Percentiles rank a stretch among this genome's conserved stretches.
Evolutionary conservation across 2,888 invertebrate genomes (phyloP).

Genomic region (Lobophora halterata): DNA sequence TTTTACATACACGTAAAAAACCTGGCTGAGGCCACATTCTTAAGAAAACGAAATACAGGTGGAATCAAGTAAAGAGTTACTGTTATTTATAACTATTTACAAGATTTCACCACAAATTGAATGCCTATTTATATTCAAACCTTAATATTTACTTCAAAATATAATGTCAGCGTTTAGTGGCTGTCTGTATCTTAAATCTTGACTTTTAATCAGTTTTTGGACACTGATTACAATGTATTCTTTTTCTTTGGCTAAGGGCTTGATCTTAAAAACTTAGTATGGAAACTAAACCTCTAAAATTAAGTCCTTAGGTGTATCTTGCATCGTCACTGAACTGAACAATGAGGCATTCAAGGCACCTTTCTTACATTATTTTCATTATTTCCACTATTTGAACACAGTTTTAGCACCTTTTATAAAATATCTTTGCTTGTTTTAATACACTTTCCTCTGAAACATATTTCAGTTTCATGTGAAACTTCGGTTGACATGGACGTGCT

Average conservation of each 20-base stretch:
- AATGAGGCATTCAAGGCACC: constrained; percentile 4
- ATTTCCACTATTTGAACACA: constrained; percentile 62
- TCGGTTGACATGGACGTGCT: constrained; percentile 91
- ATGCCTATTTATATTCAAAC: constrained; percentile 4
- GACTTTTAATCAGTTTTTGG: too few relatives aligned
- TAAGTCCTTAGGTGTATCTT: neutral
- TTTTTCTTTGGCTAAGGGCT: too few relatives aligned
- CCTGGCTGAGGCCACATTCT: constrained; percentile 28
- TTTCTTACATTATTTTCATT: constrained; percentile 13
- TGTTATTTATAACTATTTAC: constrained; percentile 63
- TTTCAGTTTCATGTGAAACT: constrained; percentile 92
- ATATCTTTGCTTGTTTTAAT: constrained; percentile 82
- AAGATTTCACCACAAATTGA: constrained; percentile 61
- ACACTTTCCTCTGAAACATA: constrained; percentile 92
- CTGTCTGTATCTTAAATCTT: too few relatives aligned
- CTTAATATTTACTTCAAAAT: too few relatives aligned
- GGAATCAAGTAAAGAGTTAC: constrained; percentile 71
- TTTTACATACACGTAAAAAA: constrained; percentile 6
- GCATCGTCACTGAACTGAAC: neutral
- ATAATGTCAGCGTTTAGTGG: too few relatives aligned
- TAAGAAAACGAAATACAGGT: constrained; percentile 40
- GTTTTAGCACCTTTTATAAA: constrained; percentile 62
- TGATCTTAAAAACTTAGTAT: too few relatives aligned
- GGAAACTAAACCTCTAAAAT: too few relatives aligned
- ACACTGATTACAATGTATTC: too few relatives aligned